Conservation (phyloP, 2,888 invertebrate species). For the Ditula angustiorana region DNA sequence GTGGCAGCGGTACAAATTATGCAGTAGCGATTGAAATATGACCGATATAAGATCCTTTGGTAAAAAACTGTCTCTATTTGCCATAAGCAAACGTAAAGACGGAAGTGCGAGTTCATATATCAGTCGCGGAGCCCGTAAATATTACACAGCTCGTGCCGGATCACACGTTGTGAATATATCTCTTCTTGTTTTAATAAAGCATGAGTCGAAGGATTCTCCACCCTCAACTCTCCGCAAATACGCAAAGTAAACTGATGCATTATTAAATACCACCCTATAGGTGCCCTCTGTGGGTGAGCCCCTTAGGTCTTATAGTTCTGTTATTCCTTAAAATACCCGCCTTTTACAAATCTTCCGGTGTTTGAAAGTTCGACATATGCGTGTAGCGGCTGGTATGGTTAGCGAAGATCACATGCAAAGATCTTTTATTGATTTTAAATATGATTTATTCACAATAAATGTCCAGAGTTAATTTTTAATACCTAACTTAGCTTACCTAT, state of each 20-base stretch:
- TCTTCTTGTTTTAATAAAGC: slow-evolving; percentile 68
- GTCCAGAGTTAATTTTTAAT: no score
- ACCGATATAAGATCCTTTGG: slow-evolving; percentile 38
- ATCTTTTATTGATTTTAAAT: no score
- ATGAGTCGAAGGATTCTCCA: slow-evolving; percentile 59
- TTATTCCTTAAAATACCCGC: neutral
- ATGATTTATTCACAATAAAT: no score
- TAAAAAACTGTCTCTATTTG: slow-evolving; percentile 51
- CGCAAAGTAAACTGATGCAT: slow-evolving; percentile 73
- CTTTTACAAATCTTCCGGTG: neutral
- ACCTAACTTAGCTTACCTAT: no score
- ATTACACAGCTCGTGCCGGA: slow-evolving; percentile 54
- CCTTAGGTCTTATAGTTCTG: slow-evolving; percentile 17
- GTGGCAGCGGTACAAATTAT: slow-evolving; percentile 42
- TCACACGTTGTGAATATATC: slow-evolving; percentile 52
- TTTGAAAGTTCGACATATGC: no score
- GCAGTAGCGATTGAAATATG: slow-evolving; percentile 42
- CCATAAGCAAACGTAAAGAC: slow-evolving; percentile 49
- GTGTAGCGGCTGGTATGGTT: no score
- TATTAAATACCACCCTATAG: slow-evolving; percentile 69
- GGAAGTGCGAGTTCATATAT: slow-evolving; percentile 74
- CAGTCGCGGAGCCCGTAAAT: slow-evolving; percentile 72
- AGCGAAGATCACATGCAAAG: no score
- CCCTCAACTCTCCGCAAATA: slow-evolving; percentile 59
- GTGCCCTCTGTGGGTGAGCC: slow-evolving; percentile 10